Evolutionary conservation across 2,888 invertebrate genomes (phyloP).

Genomic region (Deilephila elpenor): DNA sequence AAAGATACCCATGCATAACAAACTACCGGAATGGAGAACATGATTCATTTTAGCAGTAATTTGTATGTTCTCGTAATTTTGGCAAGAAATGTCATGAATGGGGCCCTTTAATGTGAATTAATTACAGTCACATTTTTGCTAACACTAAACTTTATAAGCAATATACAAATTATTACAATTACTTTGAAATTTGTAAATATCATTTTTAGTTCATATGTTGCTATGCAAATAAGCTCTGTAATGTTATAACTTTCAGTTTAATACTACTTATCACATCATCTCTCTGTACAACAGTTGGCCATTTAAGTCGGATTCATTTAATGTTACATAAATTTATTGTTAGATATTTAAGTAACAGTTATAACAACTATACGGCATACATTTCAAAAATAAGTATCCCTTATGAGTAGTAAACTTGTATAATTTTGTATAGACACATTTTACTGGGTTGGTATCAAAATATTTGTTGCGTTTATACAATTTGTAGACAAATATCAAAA

Average conservation of each 20-base stretch:
- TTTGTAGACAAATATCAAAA: constrained; percentile 48
- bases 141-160: constrained; percentile 1
- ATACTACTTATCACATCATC: constrained; percentile 59
- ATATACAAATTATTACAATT: constrained; percentile 34
- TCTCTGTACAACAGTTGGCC: constrained; percentile 60
- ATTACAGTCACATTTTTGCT: constrained; percentile 9
- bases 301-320: constrained; percentile 44
- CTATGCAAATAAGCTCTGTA: constrained; percentile 52
- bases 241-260: constrained; percentile 39
- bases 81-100: constrained; percentile 1
- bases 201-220: constrained; percentile 32
- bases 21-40: constrained; percentile 25
- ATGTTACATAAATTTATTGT: constrained; percentile 43
- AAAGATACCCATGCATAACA: constrained; percentile 36
- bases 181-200: constrained; percentile 27
- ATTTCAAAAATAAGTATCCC: constrained; percentile 15
- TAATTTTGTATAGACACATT: constrained; percentile 31
- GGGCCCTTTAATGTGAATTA: neutral
- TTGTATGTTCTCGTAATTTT: no score
- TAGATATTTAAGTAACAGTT: constrained; percentile 37
- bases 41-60: neutral
- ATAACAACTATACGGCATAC: constrained; percentile 26
- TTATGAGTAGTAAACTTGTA: constrained; percentile 24
- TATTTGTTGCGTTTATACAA: constrained; percentile 33
- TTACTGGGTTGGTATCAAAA: constrained; percentile 21